phyloP scores from a whole-genome alignment of 2,888 invertebrate species.

The Aleiodes testaceus region DNA sequence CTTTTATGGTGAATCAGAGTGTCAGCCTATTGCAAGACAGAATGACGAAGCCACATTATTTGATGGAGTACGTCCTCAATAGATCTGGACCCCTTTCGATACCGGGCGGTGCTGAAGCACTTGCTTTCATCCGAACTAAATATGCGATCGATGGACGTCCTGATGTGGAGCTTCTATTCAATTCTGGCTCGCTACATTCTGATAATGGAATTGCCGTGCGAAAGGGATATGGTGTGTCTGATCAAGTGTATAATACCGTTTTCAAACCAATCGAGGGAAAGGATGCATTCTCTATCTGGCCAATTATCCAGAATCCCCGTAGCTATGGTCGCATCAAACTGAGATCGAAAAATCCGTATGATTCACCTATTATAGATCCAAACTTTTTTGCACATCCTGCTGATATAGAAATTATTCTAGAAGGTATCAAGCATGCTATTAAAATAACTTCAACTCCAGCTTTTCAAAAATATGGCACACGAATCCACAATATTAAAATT shows the following conservation, averaged over 20 bases:
- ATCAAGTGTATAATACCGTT: constrained; percentile 70
- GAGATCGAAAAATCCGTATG: constrained; percentile 74
- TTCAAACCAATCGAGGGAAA: constrained; percentile 71
- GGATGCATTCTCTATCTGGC: constrained; percentile 76
- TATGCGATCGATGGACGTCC: constrained; percentile 68
- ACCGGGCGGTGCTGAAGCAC: constrained; percentile 73
- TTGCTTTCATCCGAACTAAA: constrained; percentile 72
- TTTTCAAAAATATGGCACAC: constrained; percentile 55
- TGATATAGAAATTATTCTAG: constrained; percentile 70
- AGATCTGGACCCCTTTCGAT: constrained; percentile 69
- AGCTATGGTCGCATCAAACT: constrained; percentile 73
- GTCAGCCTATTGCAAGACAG: constrained; percentile 74
- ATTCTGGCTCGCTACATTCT: constrained; percentile 73
- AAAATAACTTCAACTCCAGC: constrained; percentile 56
- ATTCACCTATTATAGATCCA: constrained; percentile 74
- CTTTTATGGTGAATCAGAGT: constrained; percentile 78
- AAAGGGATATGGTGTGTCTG: constrained; percentile 65
- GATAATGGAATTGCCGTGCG: constrained; percentile 72
- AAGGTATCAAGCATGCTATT: constrained; percentile 60
- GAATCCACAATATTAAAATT: constrained; percentile 54
- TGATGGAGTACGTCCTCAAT: constrained; percentile 67
- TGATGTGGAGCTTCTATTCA: constrained; percentile 74
- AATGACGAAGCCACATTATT: constrained; percentile 58
- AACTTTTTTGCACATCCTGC: constrained; percentile 74
- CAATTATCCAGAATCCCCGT: constrained; percentile 82